These are phyloP conservation scores for Eurois occulta DNA, from an alignment of 2,888 invertebrate species.

Conservation along the genomic window DNA sequence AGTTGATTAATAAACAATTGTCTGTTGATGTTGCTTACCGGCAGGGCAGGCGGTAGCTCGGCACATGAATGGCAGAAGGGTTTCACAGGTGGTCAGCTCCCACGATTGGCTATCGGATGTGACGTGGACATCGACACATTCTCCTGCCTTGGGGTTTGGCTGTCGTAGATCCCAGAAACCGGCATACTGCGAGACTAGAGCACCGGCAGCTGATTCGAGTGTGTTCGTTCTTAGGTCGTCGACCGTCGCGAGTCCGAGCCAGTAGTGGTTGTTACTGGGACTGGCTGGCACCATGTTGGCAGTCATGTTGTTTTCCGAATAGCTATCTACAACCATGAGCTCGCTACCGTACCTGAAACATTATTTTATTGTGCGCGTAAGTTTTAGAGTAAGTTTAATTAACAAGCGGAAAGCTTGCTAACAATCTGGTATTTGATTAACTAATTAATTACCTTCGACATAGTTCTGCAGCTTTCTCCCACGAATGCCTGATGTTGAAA, in stretches of 20 bases:
- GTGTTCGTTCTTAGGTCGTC: conserved; percentile 98
- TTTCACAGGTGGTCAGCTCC: conserved; percentile 98
- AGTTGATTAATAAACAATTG: conserved; percentile 56
- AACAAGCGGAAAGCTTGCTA: conserved; percentile 1
- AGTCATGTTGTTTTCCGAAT: conserved; percentile 97
- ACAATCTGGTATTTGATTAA: conserved; percentile 1
- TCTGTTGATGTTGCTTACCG: conserved; percentile 86
- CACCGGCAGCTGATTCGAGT: conserved; percentile 97
- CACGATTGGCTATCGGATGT: conserved; percentile 95
- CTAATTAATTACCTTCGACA: conserved; percentile 96
- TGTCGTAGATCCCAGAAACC: conserved; percentile 98
- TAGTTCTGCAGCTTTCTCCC: conserved; percentile 98
- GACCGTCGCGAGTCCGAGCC: conserved; percentile 97
- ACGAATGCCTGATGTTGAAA: conserved; percentile 98
- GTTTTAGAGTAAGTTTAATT: neutral
- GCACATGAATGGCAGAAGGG: conserved; percentile 98
- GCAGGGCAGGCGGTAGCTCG: conserved; percentile 96
- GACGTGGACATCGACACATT: conserved; percentile 96
- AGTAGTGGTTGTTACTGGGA: conserved; percentile 94
- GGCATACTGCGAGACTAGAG: conserved; percentile 97
- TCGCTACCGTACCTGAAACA: conserved; percentile 97
- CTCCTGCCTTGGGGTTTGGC: conserved; percentile 96
- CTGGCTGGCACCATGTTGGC: conserved; percentile 93
- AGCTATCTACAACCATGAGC: conserved; percentile 97
- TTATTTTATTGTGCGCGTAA: neutral